These are phyloP conservation scores for Periparus ater DNA, from an alignment of 2,797 vertebrate species.

Conservation along the genomic window DNA sequence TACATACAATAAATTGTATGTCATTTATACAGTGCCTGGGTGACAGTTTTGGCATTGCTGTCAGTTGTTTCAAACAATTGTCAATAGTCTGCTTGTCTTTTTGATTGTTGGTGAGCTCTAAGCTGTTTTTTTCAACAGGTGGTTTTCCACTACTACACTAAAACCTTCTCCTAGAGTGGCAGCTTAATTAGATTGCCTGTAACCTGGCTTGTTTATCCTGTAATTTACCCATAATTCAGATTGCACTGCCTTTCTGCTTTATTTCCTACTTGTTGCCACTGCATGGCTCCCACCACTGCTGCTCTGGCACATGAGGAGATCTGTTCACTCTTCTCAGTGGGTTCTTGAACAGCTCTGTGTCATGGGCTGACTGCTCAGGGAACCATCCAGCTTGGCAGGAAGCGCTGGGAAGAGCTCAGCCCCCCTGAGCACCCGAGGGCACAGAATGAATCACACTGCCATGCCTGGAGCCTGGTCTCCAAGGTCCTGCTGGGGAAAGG, in stretches of 20 bases:
- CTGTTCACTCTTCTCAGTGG: neutral
- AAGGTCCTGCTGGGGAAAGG: neutral
- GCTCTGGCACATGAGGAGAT: neutral
- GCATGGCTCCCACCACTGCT: neutral
- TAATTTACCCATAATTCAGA: neutral
- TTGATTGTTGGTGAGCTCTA: neutral
- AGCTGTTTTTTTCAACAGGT: neutral
- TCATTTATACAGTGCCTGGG: neutral
- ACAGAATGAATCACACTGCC: neutral
- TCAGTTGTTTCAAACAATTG: neutral
- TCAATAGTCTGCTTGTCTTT: neutral
- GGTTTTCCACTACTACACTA: neutral
- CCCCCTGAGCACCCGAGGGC: neutral
- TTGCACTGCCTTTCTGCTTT: neutral
- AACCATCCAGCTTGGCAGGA: neutral
- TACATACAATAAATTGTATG: neutral
- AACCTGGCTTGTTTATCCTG: neutral
- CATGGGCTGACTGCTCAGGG: rapidly evolving
- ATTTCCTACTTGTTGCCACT: neutral
- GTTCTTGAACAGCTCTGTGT: neutral
- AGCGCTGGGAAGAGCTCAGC: neutral
- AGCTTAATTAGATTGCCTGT: neutral
- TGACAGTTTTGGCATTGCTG: neutral
- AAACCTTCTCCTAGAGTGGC: neutral
- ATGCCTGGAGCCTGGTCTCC: neutral